These are phyloP conservation scores for Dione juno DNA, from an alignment of 2,888 invertebrate species.

Conservation along the genomic window DNA sequence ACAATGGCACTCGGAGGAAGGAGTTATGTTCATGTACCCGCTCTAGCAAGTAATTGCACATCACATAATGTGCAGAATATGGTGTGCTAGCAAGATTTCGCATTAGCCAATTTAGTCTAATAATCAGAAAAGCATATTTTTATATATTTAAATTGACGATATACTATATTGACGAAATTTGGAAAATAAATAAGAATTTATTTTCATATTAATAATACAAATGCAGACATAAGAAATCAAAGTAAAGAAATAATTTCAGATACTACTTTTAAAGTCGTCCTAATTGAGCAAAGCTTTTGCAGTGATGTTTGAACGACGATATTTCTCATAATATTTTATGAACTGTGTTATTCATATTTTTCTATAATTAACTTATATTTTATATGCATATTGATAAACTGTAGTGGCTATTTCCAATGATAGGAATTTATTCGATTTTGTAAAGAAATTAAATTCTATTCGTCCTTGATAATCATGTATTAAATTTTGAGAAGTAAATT, in stretches of 20 bases:
- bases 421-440: too few relatives aligned
- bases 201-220: conserved; percentile 2
- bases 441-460: too few relatives aligned
- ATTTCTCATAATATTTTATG: conserved; percentile 6
- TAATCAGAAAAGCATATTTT: too few relatives aligned
- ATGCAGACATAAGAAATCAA: conserved; percentile 9
- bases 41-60: too few relatives aligned
- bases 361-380: conserved; percentile 11
- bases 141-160: too few relatives aligned
- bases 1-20: too few relatives aligned
- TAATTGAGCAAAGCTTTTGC: conserved; percentile 15
- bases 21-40: too few relatives aligned
- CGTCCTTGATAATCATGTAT: too few relatives aligned
- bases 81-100: background rate
- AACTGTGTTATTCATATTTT: conserved; percentile 7
- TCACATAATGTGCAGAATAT: too few relatives aligned
- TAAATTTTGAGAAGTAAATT: too few relatives aligned
- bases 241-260: conserved; percentile 11
- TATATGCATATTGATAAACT: background rate
- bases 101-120: too few relatives aligned
- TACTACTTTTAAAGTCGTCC: conserved; percentile 17
- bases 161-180: too few relatives aligned
- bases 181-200: background rate
- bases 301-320: conserved; percentile 12
- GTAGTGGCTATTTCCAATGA: background rate